Evolutionary conservation across 1,140 invertebrate species (phyloP), one percentile per base, ranked within the genome.

Genomic region (Scaptomyza montana): DNA sequence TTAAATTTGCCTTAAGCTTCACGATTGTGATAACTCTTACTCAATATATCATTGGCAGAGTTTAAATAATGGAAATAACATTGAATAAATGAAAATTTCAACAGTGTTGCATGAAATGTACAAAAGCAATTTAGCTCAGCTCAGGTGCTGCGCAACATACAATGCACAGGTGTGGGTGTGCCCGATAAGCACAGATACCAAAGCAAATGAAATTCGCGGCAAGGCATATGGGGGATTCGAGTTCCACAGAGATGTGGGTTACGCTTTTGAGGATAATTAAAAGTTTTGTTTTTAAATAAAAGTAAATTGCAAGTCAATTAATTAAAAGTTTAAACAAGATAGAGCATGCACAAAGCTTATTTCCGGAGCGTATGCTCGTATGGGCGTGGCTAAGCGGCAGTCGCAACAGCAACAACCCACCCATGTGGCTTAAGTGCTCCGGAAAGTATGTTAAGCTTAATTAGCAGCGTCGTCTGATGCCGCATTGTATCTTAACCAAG

Each of bases 211-310:
- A 56, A 45, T 28, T 39, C n/a, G 19, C 3, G 8, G 16, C 51
- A 49, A 7, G 16, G 13, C 28, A 8, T 36, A 9, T 36, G 33
- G 33, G 5, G 33, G 33, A 21, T 21, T 68, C 36, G 21, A 36
- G 47, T 49, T 62, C 13, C 30, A 16, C 10, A 19, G 28, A n/a
- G 9, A 53, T 25, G 36, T 60, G 54, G 45, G 61, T 28, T 70
- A 30, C 41, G 36, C 57, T 56, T 21, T 46, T 13, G 61, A 50
- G 53, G 46, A 60, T 70, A 77, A 55, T 65, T 46, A 64, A 89
- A 87, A 87, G 57, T 89, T 87, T 76, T 87, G 79, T 77, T 87
- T 84, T 82, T 84, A 84, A 84, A 87, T 89, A 82, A 82, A 89
- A 66, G 82, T 77, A 77, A 87, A 84, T 80, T 77, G 76, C 84